Base-by-base conservation (phyloP, 2,888 invertebrate species). In the Calameuta idolon region DNA sequence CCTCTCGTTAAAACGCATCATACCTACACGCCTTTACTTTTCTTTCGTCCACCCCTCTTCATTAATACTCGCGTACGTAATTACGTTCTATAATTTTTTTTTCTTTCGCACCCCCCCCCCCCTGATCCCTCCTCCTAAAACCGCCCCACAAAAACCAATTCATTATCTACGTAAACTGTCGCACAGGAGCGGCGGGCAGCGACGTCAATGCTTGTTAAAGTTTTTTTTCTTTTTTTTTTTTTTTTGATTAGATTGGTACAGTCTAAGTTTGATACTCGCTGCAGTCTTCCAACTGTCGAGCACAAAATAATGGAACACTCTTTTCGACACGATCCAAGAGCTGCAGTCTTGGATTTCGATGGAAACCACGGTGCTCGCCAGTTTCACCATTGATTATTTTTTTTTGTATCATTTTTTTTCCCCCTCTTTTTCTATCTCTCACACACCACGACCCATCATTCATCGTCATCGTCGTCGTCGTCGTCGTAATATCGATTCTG, bases 221-320 rank as follows among this genome's bases (percentile, higher is more conserved):
- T 83, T 81, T 85, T 83, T 85, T 78, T 85, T 84, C 81, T 78
- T 79, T 79, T 69, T 82, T 79, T 80, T 79, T 75, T 79, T 83
- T 81, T 90, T 91, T 91, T 91, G 91, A 91, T 91, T 91, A 91
- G 91, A 91, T 91, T 90, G 89, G 87, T 91, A 91, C 91, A 91
- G 91, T 91, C 91, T 91, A 91, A 88, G 88, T 91, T 91, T 91
- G 91, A 91, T 91, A 89, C 89, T 89, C 89, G 89, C 90, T 89
- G 89, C 89, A 90, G 90, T 91, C 89, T 90, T 90, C 83, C 87
- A 84, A 90, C 90, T 89, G 89, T 88, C 85, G 87, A 88, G 90
- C 89, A 88, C 86, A 86, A 82, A 82, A 55, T 55, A 89, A 87
- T 89, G 88, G 90, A 90, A 89, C 90, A 89, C 89, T 89, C 88